Percentiles rank a stretch among this genome's conserved stretches.
phyloP scores from a whole-genome alignment of 2,113 vertebrate species.

The Ptychochromis oligacanthus region DNA sequence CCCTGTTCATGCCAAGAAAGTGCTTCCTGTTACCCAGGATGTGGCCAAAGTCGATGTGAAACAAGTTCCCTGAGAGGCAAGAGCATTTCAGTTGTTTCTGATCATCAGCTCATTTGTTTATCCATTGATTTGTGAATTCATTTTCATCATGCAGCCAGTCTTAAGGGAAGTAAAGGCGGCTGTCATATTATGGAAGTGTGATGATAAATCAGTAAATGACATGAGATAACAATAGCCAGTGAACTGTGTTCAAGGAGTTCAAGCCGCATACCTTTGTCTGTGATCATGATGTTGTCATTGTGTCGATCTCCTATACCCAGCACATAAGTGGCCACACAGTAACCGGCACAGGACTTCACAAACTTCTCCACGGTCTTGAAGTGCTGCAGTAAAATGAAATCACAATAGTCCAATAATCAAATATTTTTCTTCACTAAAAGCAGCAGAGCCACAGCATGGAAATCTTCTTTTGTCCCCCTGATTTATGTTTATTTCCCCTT shows the following conservation, averaged over 20 bases:
- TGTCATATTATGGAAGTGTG: not conserved
- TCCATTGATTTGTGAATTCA: not conserved
- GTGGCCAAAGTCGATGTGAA: constrained; percentile 86
- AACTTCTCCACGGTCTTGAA: constrained; percentile 79
- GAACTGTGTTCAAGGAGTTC: not conserved
- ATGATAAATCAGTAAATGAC: not conserved
- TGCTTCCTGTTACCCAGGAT: constrained; percentile 83
- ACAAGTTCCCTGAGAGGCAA: constrained; percentile 77
- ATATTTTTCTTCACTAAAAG: too few species aligned
- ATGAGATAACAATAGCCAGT: not conserved
- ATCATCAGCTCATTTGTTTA: not conserved
- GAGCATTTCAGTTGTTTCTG: not conserved
- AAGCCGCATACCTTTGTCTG: constrained; percentile 78
- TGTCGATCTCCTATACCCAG: constrained; percentile 85
- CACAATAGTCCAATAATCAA: not conserved
- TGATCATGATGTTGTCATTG: constrained; percentile 87
- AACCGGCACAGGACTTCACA: constrained; percentile 83
- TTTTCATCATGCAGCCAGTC: not conserved
- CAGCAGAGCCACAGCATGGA: too few species aligned
- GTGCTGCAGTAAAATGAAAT: constrained; percentile 60
- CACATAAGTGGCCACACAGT: constrained; percentile 84
- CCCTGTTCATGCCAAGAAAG: constrained; percentile 79
- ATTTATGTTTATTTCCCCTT: too few species aligned
- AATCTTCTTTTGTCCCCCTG: too few species aligned
- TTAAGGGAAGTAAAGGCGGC: not conserved